Percentiles rank a stretch among this genome's conserved stretches.
Evolutionary conservation across 2,888 invertebrate genomes (phyloP).

Genomic region (Leucozona laternaria): DNA sequence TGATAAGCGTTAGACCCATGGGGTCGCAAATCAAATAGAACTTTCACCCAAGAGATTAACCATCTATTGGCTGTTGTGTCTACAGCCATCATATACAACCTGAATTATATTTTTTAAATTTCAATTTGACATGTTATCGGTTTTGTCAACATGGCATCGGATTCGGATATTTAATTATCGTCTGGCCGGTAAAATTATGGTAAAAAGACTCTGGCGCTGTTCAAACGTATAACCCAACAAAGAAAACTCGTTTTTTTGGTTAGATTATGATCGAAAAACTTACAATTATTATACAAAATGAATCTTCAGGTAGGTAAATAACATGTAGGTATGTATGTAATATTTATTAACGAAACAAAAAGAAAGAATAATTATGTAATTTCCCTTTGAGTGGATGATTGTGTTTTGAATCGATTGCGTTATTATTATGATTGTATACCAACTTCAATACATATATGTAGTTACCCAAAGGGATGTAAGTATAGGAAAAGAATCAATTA

Average conservation of each 20-base stretch:
- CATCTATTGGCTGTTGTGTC: neutral
- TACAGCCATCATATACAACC: neutral
- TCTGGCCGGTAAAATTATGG: neutral
- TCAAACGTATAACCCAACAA: slow-evolving; percentile 30
- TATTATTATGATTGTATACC: neutral
- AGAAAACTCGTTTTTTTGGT: slow-evolving; percentile 33
- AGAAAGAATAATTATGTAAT: slow-evolving; percentile 26
- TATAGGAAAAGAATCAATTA: slow-evolving; percentile 29
- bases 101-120: slow-evolving; percentile 44
- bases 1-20: slow-evolving; percentile 54
- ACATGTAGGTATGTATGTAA: neutral
- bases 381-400: slow-evolving; percentile 41
- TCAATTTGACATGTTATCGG: slow-evolving; percentile 51
- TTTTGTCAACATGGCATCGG: slow-evolving; percentile 30
- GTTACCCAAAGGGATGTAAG: too few species aligned
- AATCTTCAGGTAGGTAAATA: neutral
- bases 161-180: slow-evolving; percentile 41
- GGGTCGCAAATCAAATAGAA: slow-evolving; percentile 60
- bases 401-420: slow-evolving; percentile 37
- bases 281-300: neutral
- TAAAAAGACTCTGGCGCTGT: neutral
- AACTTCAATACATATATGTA: neutral
- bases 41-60: slow-evolving; percentile 36
- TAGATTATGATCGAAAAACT: slow-evolving; percentile 56
- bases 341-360: neutral